Evolutionary conservation across 2,797 vertebrate species (phyloP), one percentile per base, ranked within the genome.

Genomic region (Arctocebus calabarensis): DNA sequence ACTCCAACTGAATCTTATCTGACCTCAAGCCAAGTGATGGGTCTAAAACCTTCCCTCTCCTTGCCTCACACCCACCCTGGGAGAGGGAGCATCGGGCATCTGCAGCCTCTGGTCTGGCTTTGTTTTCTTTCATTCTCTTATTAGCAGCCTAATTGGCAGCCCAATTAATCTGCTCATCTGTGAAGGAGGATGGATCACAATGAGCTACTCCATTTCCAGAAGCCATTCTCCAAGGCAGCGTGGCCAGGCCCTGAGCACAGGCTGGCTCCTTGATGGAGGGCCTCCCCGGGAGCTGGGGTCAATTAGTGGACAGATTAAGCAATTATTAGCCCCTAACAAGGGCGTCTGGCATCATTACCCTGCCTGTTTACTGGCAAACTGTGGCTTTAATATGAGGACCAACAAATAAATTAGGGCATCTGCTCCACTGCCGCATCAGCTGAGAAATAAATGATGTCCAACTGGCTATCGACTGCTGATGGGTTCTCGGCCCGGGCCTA

Each of bases 251-350:
- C 98, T 97, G 97, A 96, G 96, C 1, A 0, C 98, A 96, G 97
- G 96, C 98, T 98, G 96, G 97, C 97, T 98, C 97, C 98, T 98
- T 59, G 98, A 98, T 98, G 97, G 98, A 98, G 97, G 95, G 97
- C 98, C 95, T 97, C 98, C 96, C 96, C 4, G 92, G 98, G 98
- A 98, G 97, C 98, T 94, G 94, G 98, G 98, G 98, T 99, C 98
- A 99, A 99, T 99, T 99, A 98, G 98, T 98, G 98, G 98, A 98
- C 98, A 98, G 98, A 99, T 99, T 98, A 99, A 98, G 98, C 97
- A 98, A 98, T 99, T 99, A 99, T 99, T 98, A 98, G 98, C 97
- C 97, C 98, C 98, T 99, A 99, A 99, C 98, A 98, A 99, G 98
- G 98, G 98, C 94, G 97, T 98, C 98, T 98, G 98, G 98, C 98